Evolutionary conservation across 2,888 invertebrate species (phyloP).

Genomic region (Melangyna quadrimaculata): DNA sequence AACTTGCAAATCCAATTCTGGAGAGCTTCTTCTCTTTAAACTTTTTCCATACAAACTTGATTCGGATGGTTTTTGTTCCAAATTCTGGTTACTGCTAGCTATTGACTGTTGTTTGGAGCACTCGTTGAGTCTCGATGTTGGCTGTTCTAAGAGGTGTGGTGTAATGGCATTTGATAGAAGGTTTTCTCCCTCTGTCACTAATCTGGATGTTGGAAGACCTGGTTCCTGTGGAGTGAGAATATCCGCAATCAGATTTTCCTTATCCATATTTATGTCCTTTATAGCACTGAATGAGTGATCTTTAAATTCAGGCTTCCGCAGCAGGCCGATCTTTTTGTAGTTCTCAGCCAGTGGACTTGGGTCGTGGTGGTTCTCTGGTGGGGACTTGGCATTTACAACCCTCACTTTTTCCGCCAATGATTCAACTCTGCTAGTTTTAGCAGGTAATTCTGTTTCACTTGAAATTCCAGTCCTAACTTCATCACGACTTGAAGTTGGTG

Average conservation of each 20-base stretch:
- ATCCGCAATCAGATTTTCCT: constrained; percentile 74
- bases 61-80: neutral
- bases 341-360: constrained; percentile 66
- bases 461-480: neutral
- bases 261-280: constrained; percentile 73
- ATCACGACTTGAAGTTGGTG: neutral
- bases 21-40: constrained; percentile 37
- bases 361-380: neutral
- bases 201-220: neutral
- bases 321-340: constrained; percentile 75
- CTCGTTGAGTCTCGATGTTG: neutral
- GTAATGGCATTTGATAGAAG: constrained; percentile 71
- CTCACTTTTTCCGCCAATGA: neutral
- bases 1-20: constrained; percentile 59
- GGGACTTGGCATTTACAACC: neutral
- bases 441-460: neutral
- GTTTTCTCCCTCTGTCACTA: constrained; percentile 61
- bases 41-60: neutral
- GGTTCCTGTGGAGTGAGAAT: constrained; percentile 63
- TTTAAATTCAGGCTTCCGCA: constrained; percentile 74
- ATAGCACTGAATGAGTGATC: constrained; percentile 74
- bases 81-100: neutral
- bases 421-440: neutral
- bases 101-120: neutral
- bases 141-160: neutral